Conservation (phyloP, 2,888 invertebrate genomes). For the Ypsolopha scabrella region DNA sequence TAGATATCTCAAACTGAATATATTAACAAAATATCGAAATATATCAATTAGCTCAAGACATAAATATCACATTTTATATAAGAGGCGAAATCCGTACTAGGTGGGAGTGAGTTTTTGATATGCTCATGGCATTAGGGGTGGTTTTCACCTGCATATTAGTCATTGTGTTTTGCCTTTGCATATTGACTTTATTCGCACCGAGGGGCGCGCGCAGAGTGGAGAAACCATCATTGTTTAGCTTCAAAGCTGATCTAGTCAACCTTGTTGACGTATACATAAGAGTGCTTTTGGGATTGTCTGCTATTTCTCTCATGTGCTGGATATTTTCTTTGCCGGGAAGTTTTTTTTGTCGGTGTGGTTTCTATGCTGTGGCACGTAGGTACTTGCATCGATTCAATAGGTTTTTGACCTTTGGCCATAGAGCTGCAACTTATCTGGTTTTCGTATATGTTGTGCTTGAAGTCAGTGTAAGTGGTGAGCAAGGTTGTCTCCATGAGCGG, state of each 20-base stretch:
- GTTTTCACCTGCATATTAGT: constrained; percentile 29
- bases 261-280: constrained; percentile 43
- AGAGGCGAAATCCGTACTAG: constrained; percentile 45
- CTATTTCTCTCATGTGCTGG: constrained; percentile 25
- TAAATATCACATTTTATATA: constrained; percentile 21
- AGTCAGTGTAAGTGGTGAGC: too few relatives aligned
- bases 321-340: constrained; percentile 51
- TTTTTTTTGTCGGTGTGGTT: constrained; percentile 36
- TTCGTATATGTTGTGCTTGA: too few relatives aligned
- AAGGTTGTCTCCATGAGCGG: constrained; percentile 51
- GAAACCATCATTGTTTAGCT: constrained; percentile 45
- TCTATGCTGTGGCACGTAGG: constrained; percentile 22
- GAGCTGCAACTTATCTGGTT: constrained; percentile 69
- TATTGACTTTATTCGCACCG: constrained; percentile 39
- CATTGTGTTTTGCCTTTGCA: constrained; percentile 41
- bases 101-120: constrained; percentile 54
- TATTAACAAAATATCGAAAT: too few relatives aligned
- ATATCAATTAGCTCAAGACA: too few relatives aligned
- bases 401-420: constrained; percentile 30
- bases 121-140: constrained; percentile 37
- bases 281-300: constrained; percentile 38
- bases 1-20: too few relatives aligned
- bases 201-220: constrained; percentile 54
- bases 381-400: constrained; percentile 6
- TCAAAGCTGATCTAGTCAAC: constrained; percentile 47